Base-by-base conservation (phyloP, 2,797 vertebrate species). In the Crenichthys baileyi region DNA sequence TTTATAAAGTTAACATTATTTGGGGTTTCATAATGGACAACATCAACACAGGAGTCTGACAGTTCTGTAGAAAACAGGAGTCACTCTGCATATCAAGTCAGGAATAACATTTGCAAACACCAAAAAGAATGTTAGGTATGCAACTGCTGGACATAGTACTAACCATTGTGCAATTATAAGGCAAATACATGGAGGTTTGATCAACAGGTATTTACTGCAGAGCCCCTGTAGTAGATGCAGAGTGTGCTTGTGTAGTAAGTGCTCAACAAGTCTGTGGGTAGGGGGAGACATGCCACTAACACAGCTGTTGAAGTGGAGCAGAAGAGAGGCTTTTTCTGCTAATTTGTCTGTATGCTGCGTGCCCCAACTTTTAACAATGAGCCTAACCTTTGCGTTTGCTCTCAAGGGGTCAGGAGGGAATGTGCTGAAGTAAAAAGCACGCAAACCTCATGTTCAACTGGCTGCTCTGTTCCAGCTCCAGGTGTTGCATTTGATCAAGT, bases 131-230 rank as follows among this genome's bases (percentile, higher is more conserved):
- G 87, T 94, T 91, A 79, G 77, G 94, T 94, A 94, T 68, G 89
- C 93, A 95, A 82, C 94, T 86, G 92, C 94, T 95, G 81, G 95
- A 96, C 95, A 95, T 87, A 85, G 93, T 95, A 96, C 94, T 94
- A 96, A 96, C 95, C 93, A 91, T 96, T 97, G 97, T 97, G 97
- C 97, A 94, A 95, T 95, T 92, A 95, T 98, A 99, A 99, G 98
- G 98, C 98, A 97, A 95, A 93, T 96, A 97, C 96, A 97, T 95
- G 95, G 94, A 97, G 96, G 96, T 96, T 93, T 92, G 91, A 89
- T 94, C 87, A 91, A 96, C 94, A 95, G 96, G 95, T 95, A 87
- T 96, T 96, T 41, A 85, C 88, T 89, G 87, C 85, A 87, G 85
- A 87, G 89, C 88, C 88, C 90, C 89, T 93, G 88, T 87, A 61